These are phyloP conservation scores for Pasiphila rectangulata DNA, from an alignment of 2,888 invertebrate species.

Conservation along the genomic window DNA sequence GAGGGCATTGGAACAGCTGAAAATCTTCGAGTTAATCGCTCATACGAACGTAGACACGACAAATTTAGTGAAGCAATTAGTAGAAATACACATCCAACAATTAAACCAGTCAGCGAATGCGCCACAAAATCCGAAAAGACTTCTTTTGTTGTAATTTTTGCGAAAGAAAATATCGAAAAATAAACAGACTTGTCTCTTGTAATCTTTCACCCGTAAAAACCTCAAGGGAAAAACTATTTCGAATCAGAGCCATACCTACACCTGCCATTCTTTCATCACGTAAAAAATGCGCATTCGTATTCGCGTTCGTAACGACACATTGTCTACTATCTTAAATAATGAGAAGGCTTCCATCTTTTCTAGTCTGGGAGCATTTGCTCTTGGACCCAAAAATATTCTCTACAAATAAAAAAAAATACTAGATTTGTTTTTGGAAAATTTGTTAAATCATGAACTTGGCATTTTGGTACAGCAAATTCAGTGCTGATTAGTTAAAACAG, in stretches of 20 bases:
- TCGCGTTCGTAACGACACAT: slow-evolving; percentile 42
- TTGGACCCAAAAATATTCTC: slow-evolving; percentile 6
- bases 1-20: slow-evolving; percentile 64
- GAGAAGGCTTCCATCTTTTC: slow-evolving; percentile 64
- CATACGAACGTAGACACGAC: slow-evolving; percentile 68
- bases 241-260: slow-evolving; percentile 16
- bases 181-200: slow-evolving; percentile 4
- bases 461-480: too few relatives aligned
- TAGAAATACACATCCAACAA: slow-evolving; percentile 56
- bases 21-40: slow-evolving; percentile 64
- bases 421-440: too few relatives aligned
- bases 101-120: slow-evolving; percentile 40
- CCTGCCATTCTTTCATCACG: slow-evolving; percentile 27
- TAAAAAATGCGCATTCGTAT: slow-evolving; percentile 31
- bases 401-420: too few relatives aligned
- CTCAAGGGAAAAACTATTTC: slow-evolving; percentile 18
- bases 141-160: slow-evolving; percentile 40
- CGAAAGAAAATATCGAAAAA: background rate
- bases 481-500: too few relatives aligned
- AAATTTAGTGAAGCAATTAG: slow-evolving; percentile 58
- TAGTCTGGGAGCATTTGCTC: slow-evolving; percentile 23
- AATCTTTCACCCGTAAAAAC: slow-evolving; percentile 9
- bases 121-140: slow-evolving; percentile 34
- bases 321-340: slow-evolving; percentile 62
- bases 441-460: too few relatives aligned